Evolutionary conservation across 2,113 vertebrate species (phyloP), one percentile per base, ranked within the genome.

Genomic region (Sturnus vulgaris): DNA sequence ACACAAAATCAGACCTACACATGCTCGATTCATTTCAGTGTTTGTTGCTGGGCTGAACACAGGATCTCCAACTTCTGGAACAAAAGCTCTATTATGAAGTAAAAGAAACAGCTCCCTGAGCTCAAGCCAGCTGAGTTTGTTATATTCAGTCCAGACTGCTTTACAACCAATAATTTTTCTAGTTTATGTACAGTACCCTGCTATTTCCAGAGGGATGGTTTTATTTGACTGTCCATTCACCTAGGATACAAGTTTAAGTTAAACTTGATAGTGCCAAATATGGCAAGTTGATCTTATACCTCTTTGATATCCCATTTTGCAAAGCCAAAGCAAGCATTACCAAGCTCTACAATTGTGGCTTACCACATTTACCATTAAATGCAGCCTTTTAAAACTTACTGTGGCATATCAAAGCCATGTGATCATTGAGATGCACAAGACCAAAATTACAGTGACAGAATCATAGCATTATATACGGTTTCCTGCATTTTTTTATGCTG

Each of bases 241-340:
- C 64, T 81, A 77, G 72, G 37, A 55, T 87, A 68, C 64, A 94
- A 82, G 75, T 80, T 88, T 73, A 92, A 90, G 0, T 93, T 76
- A 37, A 90, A 76, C 46, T 46, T 64, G 23, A 24, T 79, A 68
- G 89, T 96, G 78, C 76, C 71, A 91, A 96, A 50, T 89, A 68
- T 63, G 90, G 95, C 76, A 88, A 91, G 92, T 88, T 85, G 79
- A 15, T 97, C 81, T 94, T 93, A 84, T 23, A 95, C 72, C 21
- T 65, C 82, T 96, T 91, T 96, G 96, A 96, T 95, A 95, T 88
- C 76, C 96, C 80, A 86, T 88, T 96, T 92, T 85, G 80, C 44
- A 52, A 68, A 91, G 88, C 96, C 75, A 95, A 92, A 97, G 82
- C 80, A 96, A 97, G 79, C 88, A 35, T 71, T 93, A 90, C 71